Conservation (phyloP, 2,113 vertebrate genomes). For the Natator depressus region DNA sequence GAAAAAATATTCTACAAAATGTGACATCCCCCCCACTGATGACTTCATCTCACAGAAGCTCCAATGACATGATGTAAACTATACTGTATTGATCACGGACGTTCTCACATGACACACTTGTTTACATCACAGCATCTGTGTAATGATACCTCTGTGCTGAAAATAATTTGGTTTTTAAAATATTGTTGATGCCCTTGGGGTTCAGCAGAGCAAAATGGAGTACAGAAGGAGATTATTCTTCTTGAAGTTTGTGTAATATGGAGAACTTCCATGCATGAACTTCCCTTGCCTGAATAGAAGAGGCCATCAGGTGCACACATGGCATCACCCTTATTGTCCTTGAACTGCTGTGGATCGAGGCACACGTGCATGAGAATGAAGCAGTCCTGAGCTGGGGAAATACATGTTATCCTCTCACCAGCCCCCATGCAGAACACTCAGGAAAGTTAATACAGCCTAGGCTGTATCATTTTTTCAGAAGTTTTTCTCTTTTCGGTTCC, state of each 20-base stretch:
- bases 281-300: not conserved
- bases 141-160: not conserved
- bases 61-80: not conserved
- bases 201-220: not conserved
- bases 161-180: slow-evolving; percentile 19
- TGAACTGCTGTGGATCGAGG: not conserved
- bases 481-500: not conserved
- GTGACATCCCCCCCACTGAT: not conserved
- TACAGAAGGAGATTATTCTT: not conserved
- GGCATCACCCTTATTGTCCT: not conserved
- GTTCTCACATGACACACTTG: slow-evolving; percentile 27
- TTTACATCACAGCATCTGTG: not conserved
- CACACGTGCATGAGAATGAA: not conserved
- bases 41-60: slow-evolving; percentile 22
- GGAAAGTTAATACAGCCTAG: not conserved
- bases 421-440: not conserved
- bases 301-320: not conserved
- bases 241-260: not conserved
- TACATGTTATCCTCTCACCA: not conserved
- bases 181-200: not conserved
- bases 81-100: not conserved
- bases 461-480: not conserved
- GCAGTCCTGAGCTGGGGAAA: not conserved
- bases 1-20: slow-evolving; percentile 24
- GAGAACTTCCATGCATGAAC: rapidly evolving